Conservation (phyloP, 2,113 vertebrate genomes). For the Oryzias javanicus region DNA sequence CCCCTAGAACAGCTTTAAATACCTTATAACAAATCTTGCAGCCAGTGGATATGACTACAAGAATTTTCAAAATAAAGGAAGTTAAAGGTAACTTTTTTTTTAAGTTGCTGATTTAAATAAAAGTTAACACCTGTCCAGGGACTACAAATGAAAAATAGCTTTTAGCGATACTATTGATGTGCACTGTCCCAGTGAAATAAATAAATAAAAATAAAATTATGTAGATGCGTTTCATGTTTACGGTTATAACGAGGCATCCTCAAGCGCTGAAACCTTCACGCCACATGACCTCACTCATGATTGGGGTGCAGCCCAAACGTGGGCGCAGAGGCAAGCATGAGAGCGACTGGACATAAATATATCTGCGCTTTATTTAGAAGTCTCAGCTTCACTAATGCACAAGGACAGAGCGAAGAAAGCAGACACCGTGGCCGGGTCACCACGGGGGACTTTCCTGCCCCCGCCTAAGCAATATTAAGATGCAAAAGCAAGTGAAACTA, state of each 20-base stretch:
- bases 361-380: constrained; percentile 51
- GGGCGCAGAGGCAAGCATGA: constrained; percentile 38
- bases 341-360: constrained; percentile 52
- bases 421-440: constrained; percentile 58
- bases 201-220: too few species aligned
- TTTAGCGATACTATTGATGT: too few species aligned
- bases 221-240: background rate
- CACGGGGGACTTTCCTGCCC: constrained; percentile 68
- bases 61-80: too few species aligned
- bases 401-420: constrained; percentile 45
- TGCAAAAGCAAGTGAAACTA: too few species aligned
- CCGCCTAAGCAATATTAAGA: constrained; percentile 58
- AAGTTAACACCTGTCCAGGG: too few species aligned
- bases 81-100: too few species aligned
- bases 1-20: too few species aligned
- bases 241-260: constrained; percentile 6
- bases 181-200: too few species aligned
- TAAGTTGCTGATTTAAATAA: too few species aligned
- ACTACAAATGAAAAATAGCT: too few species aligned
- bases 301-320: constrained; percentile 32
- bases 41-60: too few species aligned
- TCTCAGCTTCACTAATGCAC: constrained; percentile 22
- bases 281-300: constrained; percentile 37
- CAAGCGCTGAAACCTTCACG: constrained; percentile 24
- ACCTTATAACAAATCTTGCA: too few species aligned